phyloP scores from a whole-genome alignment of 2,888 invertebrate genomes.

The Geotrupes spiniger region DNA sequence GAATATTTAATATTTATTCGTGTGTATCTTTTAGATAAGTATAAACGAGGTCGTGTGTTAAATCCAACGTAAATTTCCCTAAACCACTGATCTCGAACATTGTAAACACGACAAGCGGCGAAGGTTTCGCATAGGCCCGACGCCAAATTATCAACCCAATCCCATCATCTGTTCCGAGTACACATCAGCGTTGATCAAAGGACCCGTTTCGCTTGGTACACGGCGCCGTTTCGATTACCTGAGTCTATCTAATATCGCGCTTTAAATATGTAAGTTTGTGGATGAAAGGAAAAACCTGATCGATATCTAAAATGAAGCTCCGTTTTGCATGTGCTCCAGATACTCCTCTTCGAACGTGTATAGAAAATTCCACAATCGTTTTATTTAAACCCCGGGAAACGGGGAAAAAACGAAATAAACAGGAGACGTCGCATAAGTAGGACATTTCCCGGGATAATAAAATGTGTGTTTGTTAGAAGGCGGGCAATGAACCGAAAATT shows the following conservation, averaged over 20 bases:
- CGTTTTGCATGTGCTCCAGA: conserved; percentile 2
- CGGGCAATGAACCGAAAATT: conserved; percentile 36
- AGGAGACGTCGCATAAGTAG: conserved; percentile 25
- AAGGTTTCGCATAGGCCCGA: conserved; percentile 36
- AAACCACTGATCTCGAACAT: conserved; percentile 46
- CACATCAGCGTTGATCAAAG: conserved; percentile 46
- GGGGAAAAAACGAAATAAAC: conserved; percentile 4
- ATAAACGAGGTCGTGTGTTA: conserved; percentile 5
- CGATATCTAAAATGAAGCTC: conserved; percentile 30
- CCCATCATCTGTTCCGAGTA: conserved; percentile 45
- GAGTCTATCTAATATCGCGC: conserved; percentile 38
- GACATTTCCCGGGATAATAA: conserved; percentile 20
- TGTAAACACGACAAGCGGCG: conserved; percentile 43
- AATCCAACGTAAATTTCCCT: conserved; percentile 13
- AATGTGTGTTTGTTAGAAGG: conserved; percentile 19
- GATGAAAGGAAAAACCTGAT: conserved; percentile 27
- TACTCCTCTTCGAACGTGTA: conserved; percentile 2
- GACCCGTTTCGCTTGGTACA: conserved; percentile 31
- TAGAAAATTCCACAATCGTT: conserved; percentile 5
- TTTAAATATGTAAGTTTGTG: conserved; percentile 38
- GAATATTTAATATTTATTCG: too few relatives aligned
- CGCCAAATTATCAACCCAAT: conserved; percentile 47
- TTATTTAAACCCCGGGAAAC: conserved; percentile 4
- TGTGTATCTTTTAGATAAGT: background rate
- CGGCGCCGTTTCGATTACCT: conserved; percentile 44